These are phyloP conservation scores for Nettapus auritus DNA, from an alignment of 2,113 vertebrate species.

Conservation along the genomic window DNA sequence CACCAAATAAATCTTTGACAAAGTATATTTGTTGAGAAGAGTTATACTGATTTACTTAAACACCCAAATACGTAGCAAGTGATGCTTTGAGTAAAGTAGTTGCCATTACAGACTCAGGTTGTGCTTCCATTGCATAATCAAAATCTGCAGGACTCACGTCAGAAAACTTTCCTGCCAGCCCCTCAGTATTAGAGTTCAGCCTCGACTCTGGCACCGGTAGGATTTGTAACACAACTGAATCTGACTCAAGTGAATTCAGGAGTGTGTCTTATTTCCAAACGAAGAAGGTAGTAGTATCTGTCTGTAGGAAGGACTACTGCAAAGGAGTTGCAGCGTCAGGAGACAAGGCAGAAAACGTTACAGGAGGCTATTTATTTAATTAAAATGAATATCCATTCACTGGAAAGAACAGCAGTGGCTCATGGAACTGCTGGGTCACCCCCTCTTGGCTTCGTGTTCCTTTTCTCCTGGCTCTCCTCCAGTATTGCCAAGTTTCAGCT, in stretches of 20 bases:
- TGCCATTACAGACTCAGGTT: not conserved
- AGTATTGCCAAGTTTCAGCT: slow-evolving; percentile 19
- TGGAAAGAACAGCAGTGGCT: slow-evolving; percentile 30
- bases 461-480: slow-evolving; percentile 16
- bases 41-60: not conserved
- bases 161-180: not conserved
- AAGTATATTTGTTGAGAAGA: not conserved
- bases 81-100: not conserved
- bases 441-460: not conserved
- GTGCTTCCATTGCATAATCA: not conserved
- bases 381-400: slow-evolving; percentile 8
- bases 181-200: not conserved
- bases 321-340: not conserved
- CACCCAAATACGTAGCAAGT: not conserved
- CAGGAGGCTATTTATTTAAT: slow-evolving; percentile 35
- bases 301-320: not conserved
- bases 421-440: slow-evolving; percentile 30
- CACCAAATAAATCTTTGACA: not conserved
- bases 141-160: not conserved
- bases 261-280: not conserved
- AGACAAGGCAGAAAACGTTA: not conserved
- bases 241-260: not conserved
- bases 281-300: not conserved
- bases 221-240: not conserved
- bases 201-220: not conserved